Evolutionary conservation across 2,888 invertebrate genomes (phyloP).

Genomic region (Holacanthella duospinosa): DNA sequence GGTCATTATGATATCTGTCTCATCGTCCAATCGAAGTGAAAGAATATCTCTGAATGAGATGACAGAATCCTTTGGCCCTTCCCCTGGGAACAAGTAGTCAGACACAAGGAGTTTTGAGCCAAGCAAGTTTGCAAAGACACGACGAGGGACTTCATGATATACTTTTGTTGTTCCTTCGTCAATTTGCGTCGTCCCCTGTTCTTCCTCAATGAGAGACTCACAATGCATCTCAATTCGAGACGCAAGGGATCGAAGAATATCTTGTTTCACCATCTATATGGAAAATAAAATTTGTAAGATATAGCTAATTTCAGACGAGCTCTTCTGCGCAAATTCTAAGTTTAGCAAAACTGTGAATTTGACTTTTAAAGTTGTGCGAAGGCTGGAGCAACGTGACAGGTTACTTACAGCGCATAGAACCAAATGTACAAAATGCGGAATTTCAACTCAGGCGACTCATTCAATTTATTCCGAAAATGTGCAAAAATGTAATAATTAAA

Average conservation of each 20-base stretch:
- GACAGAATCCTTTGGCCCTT: constrained; percentile 69
- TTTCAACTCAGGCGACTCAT: too few species aligned
- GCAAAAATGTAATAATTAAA: too few species aligned
- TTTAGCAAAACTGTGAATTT: too few species aligned
- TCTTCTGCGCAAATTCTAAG: not conserved
- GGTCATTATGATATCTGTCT: constrained; percentile 39
- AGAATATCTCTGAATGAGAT: constrained; percentile 70
- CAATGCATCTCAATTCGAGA: constrained; percentile 83
- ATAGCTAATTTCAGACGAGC: not conserved
- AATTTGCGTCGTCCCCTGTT: constrained; percentile 15
- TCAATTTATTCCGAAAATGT: too few species aligned
- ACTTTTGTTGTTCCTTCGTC: constrained; percentile 22
- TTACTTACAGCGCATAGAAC: too few species aligned
- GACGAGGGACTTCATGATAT: constrained; percentile 71
- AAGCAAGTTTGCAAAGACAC: constrained; percentile 66
- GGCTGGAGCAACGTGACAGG: too few species aligned
- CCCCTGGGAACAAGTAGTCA: constrained; percentile 85
- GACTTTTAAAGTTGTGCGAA: too few species aligned
- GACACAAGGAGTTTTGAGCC: constrained; percentile 57
- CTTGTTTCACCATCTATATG: constrained; percentile 60
- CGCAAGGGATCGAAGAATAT: constrained; percentile 71
- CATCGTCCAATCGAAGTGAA: constrained; percentile 61
- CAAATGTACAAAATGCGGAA: too few species aligned
- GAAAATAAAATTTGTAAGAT: constrained; percentile 5
- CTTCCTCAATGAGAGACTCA: constrained; percentile 77